Base-by-base conservation (phyloP, 1,140 invertebrate species). In the Linepithema humile region DNA sequence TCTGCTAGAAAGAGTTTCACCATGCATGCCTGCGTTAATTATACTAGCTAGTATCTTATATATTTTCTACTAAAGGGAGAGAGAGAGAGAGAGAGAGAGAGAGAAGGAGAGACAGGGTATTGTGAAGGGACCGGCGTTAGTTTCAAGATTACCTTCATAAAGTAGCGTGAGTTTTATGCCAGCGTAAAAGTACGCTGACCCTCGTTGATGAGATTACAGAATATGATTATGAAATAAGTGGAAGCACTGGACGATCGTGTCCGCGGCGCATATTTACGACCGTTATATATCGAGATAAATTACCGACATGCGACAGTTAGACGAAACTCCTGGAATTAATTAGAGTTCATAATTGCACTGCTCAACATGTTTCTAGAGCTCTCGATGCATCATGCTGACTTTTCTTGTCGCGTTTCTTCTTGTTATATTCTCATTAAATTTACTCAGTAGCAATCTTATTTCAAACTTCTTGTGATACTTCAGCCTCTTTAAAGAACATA, bases 321-420 rank as follows among this genome's bases (percentile, higher is more conserved):
- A 84, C 59, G 83, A 84, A 91, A 91, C 86, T 90, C 84, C 67
- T 85, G 70, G 85, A 92, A 91, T 92, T 92, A 92, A 92, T 93
- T 92, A 90, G 87, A 43, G 64, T 29, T 74, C 70, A 85, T 91
- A 92, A 91, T 91, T 90, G 83, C 84, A 10, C 17, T 38, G 57
- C 65, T 40, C 43, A 48, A 10, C 32, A 43, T 57, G 38, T n/a
- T 12, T 50, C 35, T 17, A n/a, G 10, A 17, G 38, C n/a, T 40
- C 29, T 55, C 59, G 59, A 86, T 32, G 50, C 38, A 55, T 72
- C 53, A 35, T 45, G 43, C 60, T 62, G 43, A 43, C 12, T 17
- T 77, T 78, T 78, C 40, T 26, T 43, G 40, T 23, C 23, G 40
- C 50, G 9, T 77, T 82, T 82, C 57, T 82, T 55, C 35, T 69